Conservation (phyloP, 2,113 vertebrate species). For the Sisor rabdophorus region DNA sequence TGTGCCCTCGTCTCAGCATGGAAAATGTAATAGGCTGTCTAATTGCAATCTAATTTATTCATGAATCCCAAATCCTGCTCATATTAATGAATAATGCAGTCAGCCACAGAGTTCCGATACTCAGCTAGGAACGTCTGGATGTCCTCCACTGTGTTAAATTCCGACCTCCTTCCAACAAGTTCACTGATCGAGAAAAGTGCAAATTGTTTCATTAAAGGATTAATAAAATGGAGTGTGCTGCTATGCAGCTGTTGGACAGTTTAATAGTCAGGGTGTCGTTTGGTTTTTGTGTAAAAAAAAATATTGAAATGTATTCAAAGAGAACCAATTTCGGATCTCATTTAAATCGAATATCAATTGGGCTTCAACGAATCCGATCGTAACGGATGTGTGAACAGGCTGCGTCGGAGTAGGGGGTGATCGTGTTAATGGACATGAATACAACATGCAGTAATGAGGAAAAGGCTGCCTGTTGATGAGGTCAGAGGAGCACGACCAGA, state of each 20-base stretch:
- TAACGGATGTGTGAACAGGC: background rate
- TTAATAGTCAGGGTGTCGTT: background rate
- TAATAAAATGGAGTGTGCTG: background rate
- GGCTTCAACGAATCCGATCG: background rate
- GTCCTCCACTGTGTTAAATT: background rate
- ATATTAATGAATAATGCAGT: slow-evolving; percentile 28
- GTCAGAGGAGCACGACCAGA: no score
- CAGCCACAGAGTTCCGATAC: slow-evolving; percentile 1
- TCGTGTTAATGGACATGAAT: no score
- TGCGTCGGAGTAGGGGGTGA: no score
- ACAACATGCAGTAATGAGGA: no score
- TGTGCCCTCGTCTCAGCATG: background rate
- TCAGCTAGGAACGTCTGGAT: background rate
- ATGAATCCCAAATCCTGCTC: background rate
- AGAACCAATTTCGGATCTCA: background rate
- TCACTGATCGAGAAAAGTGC: background rate
- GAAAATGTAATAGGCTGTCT: background rate
- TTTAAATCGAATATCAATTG: background rate
- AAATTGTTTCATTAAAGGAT: background rate
- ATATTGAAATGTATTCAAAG: background rate
- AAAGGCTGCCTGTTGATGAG: no score
- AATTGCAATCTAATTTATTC: background rate
- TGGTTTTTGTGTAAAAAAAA: background rate
- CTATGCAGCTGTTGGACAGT: background rate
- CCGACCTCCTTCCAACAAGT: background rate